Evolutionary conservation across 2,113 vertebrate genomes (phyloP), one percentile per base, ranked within the genome.

Genomic region (Leucoraja erinaceus): DNA sequence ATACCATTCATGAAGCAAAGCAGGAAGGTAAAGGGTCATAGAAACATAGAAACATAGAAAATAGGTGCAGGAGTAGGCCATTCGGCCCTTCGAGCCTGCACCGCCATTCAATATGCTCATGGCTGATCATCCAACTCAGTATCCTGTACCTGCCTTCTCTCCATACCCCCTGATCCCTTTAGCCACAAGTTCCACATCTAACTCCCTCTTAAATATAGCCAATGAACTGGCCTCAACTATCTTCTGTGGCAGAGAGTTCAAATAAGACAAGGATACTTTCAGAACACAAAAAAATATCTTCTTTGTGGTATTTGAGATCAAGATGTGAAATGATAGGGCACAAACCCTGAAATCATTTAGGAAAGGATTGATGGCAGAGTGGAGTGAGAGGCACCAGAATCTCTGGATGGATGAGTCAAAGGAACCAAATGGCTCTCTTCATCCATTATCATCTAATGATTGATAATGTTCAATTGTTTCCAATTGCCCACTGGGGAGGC

Each of bases 401-500:
- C 75, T 75, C 72, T 77, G n/a, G 75, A 77, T 77, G 75, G 75
- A 33, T 77, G 75, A 77, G 14, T 77, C 10, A 31, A 76, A 31
- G 9, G 75, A 28, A 31, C 28, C 75, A 77, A 77, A 77, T 33
- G 75, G 75, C 74, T 28, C 28, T 75, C 28, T 75, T 75, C 74
- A 75, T 77, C 75, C 75, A 77, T 77, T 77, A 77, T 77, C 31
- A 77, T 33, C 75, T 77, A 33, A 77, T 31, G 75, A 77, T 77
- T 33, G 75, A 77, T 77, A 77, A 77, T 33, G n/a, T 33, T 77
- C 75, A 77, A 77, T 33, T 77, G n/a, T 77, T 77, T 33, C 10
- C 75, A 77, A 77, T 77, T 77, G n/a, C 75, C 31, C 75, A 77
- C 75, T 0, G n/a, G 10, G 75, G 75, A 77, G 75, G 33, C 75